Percentiles rank a stretch among this genome's conserved stretches.
phyloP scores from a whole-genome alignment of 1,140 invertebrate genomes.

The Harpegnathos saltator region DNA sequence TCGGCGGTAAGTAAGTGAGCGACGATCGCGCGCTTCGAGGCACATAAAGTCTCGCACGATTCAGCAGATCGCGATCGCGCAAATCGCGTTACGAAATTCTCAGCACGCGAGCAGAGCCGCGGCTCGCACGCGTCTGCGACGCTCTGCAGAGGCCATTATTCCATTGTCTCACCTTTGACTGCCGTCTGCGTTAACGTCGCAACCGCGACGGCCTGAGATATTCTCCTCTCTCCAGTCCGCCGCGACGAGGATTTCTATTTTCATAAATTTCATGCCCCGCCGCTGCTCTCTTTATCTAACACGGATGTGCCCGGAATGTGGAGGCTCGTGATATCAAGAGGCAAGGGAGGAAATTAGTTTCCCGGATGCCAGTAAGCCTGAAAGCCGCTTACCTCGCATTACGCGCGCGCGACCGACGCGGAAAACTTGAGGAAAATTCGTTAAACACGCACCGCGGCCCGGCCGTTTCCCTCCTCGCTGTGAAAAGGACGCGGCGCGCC shows the following conservation, averaged over 20 bases:
- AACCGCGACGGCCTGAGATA: constrained; percentile 17
- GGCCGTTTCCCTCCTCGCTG: neutral
- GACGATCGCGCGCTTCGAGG: too few species aligned
- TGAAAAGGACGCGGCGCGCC: neutral
- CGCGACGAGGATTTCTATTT: constrained; percentile 5
- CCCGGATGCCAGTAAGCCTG: constrained; percentile 22
- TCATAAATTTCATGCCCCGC: constrained; percentile 39
- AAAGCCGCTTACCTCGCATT: constrained; percentile 56
- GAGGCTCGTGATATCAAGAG: constrained; percentile 26
- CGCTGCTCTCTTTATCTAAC: constrained; percentile 9
- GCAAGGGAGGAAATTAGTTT: constrained; percentile 46
- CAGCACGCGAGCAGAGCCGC: neutral
- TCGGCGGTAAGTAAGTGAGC: constrained; percentile 21
- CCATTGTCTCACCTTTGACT: neutral
- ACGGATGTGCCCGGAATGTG: neutral
- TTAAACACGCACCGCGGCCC: constrained; percentile 11
- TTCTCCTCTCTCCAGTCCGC: constrained; percentile 20
- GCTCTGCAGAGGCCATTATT: neutral
- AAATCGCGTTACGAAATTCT: neutral
- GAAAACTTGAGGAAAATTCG: constrained; percentile 36
- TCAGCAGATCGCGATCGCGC: neutral
- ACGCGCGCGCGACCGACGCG: constrained; percentile 10
- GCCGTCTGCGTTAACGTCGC: neutral
- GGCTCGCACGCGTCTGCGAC: too few species aligned
- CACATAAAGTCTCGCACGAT: too few species aligned